Evolutionary conservation across 2,113 vertebrate genomes (phyloP).

Genomic region (Sardina pilchardus): DNA sequence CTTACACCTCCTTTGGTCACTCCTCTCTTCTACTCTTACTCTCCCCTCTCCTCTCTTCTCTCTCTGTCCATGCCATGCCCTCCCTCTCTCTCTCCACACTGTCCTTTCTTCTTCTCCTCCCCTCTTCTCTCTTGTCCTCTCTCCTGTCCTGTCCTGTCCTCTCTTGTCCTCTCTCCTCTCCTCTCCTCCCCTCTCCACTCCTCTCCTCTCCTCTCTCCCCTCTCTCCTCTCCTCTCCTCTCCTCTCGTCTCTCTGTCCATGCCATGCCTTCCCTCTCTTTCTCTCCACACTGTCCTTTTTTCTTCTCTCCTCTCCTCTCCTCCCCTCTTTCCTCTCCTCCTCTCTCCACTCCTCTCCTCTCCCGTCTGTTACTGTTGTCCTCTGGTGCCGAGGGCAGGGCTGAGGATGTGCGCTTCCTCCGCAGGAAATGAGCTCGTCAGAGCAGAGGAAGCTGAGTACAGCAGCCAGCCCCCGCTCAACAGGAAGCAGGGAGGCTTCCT

Average conservation of each 20-base stretch:
- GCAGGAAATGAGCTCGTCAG: constrained; percentile 46
- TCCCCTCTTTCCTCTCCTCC: background rate
- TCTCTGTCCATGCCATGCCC: background rate
- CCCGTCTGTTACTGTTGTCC: background rate
- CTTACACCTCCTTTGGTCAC: background rate
- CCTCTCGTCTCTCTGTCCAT: background rate
- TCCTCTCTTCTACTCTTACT: too few species aligned
- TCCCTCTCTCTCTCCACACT: too few species aligned
- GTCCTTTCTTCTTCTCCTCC: background rate
- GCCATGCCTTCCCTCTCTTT: too few species aligned
- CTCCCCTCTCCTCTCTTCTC: background rate
- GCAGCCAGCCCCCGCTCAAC: constrained; percentile 23
- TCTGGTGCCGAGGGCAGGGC: constrained; percentile 9
- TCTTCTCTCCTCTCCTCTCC: background rate
- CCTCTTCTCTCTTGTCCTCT: too few species aligned
- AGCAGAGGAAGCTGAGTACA: constrained; percentile 36
- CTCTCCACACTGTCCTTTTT: too few species aligned
- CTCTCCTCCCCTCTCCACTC: background rate
- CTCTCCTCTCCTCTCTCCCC: background rate
- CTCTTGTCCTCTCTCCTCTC: background rate
- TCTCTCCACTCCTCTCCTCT: background rate
- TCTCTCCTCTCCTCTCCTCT: background rate
- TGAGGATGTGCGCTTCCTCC: constrained; percentile 29
- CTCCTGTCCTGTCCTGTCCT: too few species aligned
- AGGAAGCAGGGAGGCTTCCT: constrained; percentile 51